These are phyloP conservation scores for Columba guinea DNA, from an alignment of 2,797 vertebrate genomes.

Conservation along the genomic window DNA sequence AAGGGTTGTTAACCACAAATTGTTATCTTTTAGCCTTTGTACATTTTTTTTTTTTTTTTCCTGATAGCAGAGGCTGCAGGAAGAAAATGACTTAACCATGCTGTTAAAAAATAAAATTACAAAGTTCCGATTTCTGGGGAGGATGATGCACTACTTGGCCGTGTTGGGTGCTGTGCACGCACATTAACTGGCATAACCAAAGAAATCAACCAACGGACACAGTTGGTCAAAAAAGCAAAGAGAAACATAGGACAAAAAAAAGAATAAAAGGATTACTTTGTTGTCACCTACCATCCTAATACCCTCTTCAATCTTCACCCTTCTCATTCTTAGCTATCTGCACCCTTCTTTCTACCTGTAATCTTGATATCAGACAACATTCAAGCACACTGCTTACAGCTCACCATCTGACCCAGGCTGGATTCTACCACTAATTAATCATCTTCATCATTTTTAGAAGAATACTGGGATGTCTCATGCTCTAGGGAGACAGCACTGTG, in stretches of 20 bases:
- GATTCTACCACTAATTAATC: neutral
- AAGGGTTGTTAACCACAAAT: neutral
- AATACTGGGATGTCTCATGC: neutral
- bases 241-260: neutral
- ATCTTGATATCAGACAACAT: neutral
- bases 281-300: neutral
- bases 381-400: neutral
- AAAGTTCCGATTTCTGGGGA: neutral
- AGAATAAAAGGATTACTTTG: neutral
- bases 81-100: neutral
- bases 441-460: neutral
- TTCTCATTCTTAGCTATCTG: neutral
- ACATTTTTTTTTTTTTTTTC: neutral
- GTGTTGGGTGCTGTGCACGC: fast-evolving
- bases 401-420: neutral
- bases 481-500: neutral
- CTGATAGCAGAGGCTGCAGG: neutral
- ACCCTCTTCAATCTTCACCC: neutral
- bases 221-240: neutral
- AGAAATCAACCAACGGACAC: neutral
- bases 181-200: neutral
- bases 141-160: fast-evolving
- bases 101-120: neutral
- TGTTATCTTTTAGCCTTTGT: neutral
- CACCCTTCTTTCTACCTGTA: neutral